Percentiles rank a stretch among this genome's conserved stretches.
Evolutionary conservation across 23 tunicate species (phyloP).

Genomic region (Trididemnum nubilum): DNA sequence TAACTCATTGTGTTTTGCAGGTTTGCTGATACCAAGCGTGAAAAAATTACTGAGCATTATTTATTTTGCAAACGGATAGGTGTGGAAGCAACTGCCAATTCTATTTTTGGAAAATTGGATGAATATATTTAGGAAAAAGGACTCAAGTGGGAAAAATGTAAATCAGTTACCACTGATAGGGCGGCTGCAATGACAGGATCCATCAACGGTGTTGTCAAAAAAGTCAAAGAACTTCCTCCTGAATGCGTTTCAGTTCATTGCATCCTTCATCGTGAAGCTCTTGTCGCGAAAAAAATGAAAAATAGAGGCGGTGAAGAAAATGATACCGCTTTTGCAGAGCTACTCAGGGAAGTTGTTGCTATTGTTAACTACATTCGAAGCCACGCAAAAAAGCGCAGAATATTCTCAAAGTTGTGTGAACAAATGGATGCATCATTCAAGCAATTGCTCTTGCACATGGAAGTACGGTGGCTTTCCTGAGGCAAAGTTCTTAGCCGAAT

Average conservation of each 20-base stretch:
- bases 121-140: constrained; percentile 9
- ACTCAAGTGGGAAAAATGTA: constrained; percentile 24
- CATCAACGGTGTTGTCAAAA: constrained; percentile 4
- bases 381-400: constrained; percentile 21
- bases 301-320: neutral
- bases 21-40: neutral
- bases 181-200: constrained; percentile 35
- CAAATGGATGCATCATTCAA: constrained; percentile 22
- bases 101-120: constrained; percentile 31
- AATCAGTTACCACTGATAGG: constrained; percentile 24
- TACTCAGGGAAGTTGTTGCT: constrained; percentile 18
- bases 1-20: constrained; percentile 23
- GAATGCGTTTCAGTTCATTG: constrained; percentile 22
- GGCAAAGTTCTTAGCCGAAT: constrained; percentile 20
- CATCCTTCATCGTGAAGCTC: constrained; percentile 27
- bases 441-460: constrained; percentile 13
- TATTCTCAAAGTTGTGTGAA: constrained; percentile 21
- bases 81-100: constrained; percentile 9
- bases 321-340: neutral
- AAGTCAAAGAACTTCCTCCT: constrained; percentile 3
- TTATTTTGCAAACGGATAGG: constrained; percentile 6
- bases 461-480: constrained; percentile 18
- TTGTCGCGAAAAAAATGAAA: constrained; percentile 22
- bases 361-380: constrained; percentile 27
- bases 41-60: constrained; percentile 19